A percentile compares a stretch with the other conserved stretches of the same genome.
phyloP scores from a whole-genome alignment of 1,140 invertebrate species.

The Drosophila nigrodunni region DNA sequence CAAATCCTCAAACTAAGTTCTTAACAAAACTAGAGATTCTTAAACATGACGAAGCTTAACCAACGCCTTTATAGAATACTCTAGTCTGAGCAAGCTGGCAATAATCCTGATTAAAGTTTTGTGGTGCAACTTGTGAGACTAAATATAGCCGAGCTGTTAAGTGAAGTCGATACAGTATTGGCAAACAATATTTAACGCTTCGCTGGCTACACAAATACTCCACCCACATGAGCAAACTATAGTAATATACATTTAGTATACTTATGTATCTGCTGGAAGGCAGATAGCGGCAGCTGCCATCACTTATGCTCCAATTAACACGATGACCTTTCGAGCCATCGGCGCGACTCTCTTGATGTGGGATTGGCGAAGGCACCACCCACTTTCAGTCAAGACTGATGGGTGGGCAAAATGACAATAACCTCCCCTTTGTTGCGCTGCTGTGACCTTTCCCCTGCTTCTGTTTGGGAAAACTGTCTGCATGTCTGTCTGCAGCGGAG shows the following conservation, averaged over 20 bases:
- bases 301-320: constrained; percentile 81
- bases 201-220: constrained; percentile 37
- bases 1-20: too few species aligned
- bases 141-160: constrained; percentile 40
- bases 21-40: too few species aligned
- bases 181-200: constrained; percentile 73
- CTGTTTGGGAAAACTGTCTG: constrained; percentile 1
- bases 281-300: constrained; percentile 54
- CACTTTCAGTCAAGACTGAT: background rate
- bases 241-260: constrained; percentile 15
- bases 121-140: constrained; percentile 21
- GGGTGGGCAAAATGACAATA: background rate
- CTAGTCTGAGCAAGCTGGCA: background rate
- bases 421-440: too few species aligned
- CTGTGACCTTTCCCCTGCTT: background rate
- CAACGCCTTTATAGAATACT: too few species aligned
- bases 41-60: too few species aligned
- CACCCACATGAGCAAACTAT: constrained; percentile 17
- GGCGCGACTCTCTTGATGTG: constrained; percentile 40
- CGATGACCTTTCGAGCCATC: constrained; percentile 69
- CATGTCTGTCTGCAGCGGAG: constrained; percentile 28
- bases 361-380: too few species aligned
- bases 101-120: background rate
- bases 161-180: constrained; percentile 53
- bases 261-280: constrained; percentile 34